A percentile compares a stretch with the other conserved stretches of the same genome.
Conservation (phyloP, 2,888 invertebrate genomes). For the Aporophyla lueneburgensis region DNA sequence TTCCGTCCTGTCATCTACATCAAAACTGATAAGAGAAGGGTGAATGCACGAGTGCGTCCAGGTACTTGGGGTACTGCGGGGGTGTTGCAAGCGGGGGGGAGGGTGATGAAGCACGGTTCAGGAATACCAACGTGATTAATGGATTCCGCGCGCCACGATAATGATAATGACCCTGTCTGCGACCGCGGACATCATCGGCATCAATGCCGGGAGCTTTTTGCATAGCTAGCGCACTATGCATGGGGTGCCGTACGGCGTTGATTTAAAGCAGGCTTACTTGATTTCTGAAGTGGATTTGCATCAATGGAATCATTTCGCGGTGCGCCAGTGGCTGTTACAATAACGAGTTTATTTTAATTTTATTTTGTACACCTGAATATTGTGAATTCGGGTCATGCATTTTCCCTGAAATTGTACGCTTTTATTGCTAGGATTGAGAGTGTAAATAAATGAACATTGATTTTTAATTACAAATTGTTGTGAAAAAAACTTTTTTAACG, state of each 20-base stretch:
- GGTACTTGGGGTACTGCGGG: slow-evolving; percentile 80
- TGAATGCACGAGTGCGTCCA: slow-evolving; percentile 89
- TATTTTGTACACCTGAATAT: slow-evolving; percentile 38
- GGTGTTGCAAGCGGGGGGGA: slow-evolving; percentile 66
- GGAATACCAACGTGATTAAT: slow-evolving; percentile 90
- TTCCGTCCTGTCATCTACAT: slow-evolving; percentile 83
- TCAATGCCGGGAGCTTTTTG: slow-evolving; percentile 84
- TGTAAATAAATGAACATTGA: slow-evolving; percentile 29
- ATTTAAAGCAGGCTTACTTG: slow-evolving; percentile 62
- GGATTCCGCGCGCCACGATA: slow-evolving; percentile 86
- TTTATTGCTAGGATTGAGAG: slow-evolving; percentile 11
- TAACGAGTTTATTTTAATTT: slow-evolving; percentile 29
- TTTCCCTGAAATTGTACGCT: slow-evolving; percentile 1
- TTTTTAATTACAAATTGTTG: slow-evolving; percentile 26
- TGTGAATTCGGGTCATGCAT: slow-evolving; percentile 23
- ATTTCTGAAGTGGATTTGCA: slow-evolving; percentile 61
- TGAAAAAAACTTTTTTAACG: slow-evolving; percentile 21
- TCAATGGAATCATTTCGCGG: slow-evolving; percentile 52
- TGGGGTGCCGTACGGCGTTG: slow-evolving; percentile 65
- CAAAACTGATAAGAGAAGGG: slow-evolving; percentile 89
- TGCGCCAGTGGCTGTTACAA: slow-evolving; percentile 38
- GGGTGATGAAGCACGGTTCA: slow-evolving; percentile 78
- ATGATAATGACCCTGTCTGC: slow-evolving; percentile 88
- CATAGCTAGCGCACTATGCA: slow-evolving; percentile 72
- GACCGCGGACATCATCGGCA: slow-evolving; percentile 85